Base-by-base conservation (phyloP, 2,888 invertebrate species). In the Amaurobius ferox region DNA sequence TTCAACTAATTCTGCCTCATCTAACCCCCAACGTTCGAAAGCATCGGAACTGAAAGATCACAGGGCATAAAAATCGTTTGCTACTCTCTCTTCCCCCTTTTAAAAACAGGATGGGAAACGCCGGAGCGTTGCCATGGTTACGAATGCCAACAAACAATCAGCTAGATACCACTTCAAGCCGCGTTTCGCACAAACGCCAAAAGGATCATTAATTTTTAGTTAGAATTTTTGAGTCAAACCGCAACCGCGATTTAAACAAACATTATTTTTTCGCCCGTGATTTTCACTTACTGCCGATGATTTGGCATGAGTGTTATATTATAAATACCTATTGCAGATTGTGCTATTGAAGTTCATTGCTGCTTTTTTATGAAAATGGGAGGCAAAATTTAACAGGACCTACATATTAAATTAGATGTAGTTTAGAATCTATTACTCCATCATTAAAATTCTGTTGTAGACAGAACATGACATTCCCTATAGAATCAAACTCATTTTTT, bases 81-180 rank as follows among this genome's bases (percentile, higher is more conserved):
- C 81, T 39, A 55, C 16, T 61, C 61, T 62, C 48, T 35, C 32
- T 32, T n/a, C 64, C 71, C 71, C 76, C 71, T 64, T 76, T 77
- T 39, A 28, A 77, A 81, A 85, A 85, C 71, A 72, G 39, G 72
- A 67, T 72, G 64, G 71, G 81, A 85, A 66, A 39, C 67, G 55
- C 77, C 83, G 67, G 83, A 85, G 44, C 83, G 77, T 78, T 55
- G 19, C 67, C 66, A 77, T 64, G 55, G 83, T 1, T 66, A 85
- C 77, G 35, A 85, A 77, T 40, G 48, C 67, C 72, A 85, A 85
- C 83, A 85, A 76, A 85, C 77, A 85, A 85, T 72, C 72, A 77
- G 71, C 71, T 30, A 68, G 76, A 83, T 76, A 76, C 81, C 81
- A 83, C 71, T 83, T 40, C 62, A 83, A 83, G 72, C 55, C 61